phyloP scores from a whole-genome alignment of 2,888 invertebrate genomes.

The Aproaerema taeniolella region DNA sequence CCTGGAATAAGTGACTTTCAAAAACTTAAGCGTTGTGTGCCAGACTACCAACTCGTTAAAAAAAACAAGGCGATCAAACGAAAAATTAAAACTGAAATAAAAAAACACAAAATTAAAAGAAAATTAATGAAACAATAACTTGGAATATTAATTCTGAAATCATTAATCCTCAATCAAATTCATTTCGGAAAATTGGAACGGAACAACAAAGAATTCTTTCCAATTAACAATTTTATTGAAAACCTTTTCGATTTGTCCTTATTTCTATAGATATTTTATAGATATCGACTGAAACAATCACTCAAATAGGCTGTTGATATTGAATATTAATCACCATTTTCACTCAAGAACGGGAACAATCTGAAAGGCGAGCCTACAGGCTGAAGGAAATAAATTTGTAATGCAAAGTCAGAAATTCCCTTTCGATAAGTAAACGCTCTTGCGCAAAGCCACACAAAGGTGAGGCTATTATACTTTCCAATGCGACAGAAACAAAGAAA shows the following conservation, averaged over 20 bases:
- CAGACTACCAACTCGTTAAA: background rate
- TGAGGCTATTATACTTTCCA: constrained; percentile 61
- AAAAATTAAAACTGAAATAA: background rate
- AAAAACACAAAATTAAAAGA: background rate
- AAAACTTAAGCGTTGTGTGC: too few relatives aligned
- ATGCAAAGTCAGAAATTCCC: constrained; percentile 75
- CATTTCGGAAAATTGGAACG: constrained; percentile 42
- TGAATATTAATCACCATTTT: constrained; percentile 75
- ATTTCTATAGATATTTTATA: too few relatives aligned
- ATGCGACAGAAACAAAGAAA: constrained; percentile 45
- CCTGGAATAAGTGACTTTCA: constrained; percentile 60
- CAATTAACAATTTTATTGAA: constrained; percentile 57
- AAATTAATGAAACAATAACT: background rate
- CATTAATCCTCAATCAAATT: constrained; percentile 41
- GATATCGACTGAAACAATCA: constrained; percentile 67
- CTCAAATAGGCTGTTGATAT: constrained; percentile 72
- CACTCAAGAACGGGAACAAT: constrained; percentile 69
- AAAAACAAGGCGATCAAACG: background rate
- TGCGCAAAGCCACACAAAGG: constrained; percentile 50
- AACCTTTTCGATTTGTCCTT: constrained; percentile 29
- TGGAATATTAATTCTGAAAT: background rate
- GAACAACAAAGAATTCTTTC: constrained; percentile 43
- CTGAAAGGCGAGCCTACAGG: constrained; percentile 55
- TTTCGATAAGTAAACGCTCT: constrained; percentile 70
- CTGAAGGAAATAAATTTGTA: constrained; percentile 72